Conservation (phyloP, 2,113 vertebrate genomes). For the Columba janthina region DNA sequence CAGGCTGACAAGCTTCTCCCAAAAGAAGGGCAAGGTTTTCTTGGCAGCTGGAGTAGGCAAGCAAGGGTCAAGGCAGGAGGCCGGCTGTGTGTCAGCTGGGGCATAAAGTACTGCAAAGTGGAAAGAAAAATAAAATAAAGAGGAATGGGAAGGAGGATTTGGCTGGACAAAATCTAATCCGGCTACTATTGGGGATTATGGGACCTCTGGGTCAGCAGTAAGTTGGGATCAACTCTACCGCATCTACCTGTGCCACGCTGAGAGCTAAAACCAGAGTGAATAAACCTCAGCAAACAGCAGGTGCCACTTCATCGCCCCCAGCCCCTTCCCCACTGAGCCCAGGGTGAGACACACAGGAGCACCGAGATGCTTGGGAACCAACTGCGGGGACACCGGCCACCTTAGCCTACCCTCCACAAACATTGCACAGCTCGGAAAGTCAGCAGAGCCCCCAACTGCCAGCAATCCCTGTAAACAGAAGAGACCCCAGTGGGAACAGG, state of each 20-base stretch:
- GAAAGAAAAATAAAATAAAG: not conserved
- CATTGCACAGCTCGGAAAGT: not conserved
- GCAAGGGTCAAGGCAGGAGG: not conserved
- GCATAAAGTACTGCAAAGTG: not conserved
- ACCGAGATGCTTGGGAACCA: not conserved
- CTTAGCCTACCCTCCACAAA: not conserved
- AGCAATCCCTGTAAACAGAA: not conserved
- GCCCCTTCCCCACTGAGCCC: not conserved
- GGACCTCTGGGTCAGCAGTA: constrained; percentile 53
- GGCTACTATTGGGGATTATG: constrained; percentile 38
- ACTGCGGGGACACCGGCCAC: not conserved
- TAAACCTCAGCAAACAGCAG: not conserved
- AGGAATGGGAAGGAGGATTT: not conserved
- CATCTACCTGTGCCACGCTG: not conserved
- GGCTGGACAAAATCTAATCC: constrained; percentile 48
- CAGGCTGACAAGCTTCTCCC: not conserved
- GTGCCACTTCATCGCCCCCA: not conserved
- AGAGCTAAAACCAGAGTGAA: constrained; percentile 28
- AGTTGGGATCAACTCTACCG: not conserved
- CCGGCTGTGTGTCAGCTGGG: not conserved
- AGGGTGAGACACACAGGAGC: not conserved
- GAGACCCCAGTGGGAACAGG: not conserved
- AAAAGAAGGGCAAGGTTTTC: not conserved
- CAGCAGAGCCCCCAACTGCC: not conserved
- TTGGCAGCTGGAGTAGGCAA: not conserved